Evolutionary conservation across 2,797 vertebrate species (phyloP).

Genomic region (Ceryle rudis): DNA sequence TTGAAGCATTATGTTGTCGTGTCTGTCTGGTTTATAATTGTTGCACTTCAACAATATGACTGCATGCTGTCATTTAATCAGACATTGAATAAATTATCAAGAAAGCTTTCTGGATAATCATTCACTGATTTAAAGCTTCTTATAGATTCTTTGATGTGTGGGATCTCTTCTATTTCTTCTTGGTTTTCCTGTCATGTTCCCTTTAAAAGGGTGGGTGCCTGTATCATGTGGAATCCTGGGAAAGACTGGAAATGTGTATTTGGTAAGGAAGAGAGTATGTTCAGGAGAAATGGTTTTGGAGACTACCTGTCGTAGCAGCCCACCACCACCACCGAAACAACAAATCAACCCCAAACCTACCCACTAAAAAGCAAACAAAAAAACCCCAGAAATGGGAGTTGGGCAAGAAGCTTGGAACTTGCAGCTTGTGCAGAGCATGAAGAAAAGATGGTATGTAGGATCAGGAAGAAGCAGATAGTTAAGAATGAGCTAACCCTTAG

Average conservation of each 20-base stretch:
- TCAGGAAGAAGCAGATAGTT: not conserved
- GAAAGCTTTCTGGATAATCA: conserved; percentile 36
- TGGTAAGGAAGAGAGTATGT: not conserved
- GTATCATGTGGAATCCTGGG: not conserved
- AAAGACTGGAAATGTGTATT: not conserved
- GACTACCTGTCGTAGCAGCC: not conserved
- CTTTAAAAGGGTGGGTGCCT: not conserved
- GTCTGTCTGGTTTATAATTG: conserved; percentile 63
- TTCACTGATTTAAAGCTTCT: conserved; percentile 26
- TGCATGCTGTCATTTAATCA: conserved; percentile 60
- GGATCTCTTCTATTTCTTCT: not conserved
- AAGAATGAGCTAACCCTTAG: not conserved
- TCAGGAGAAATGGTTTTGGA: not conserved
- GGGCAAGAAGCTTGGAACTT: not conserved
- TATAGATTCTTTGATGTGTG: not conserved
- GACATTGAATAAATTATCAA: conserved; percentile 41
- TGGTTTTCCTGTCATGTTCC: not conserved
- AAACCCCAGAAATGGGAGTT: not conserved
- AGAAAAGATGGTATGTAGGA: not conserved
- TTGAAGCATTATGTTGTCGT: conserved; percentile 58
- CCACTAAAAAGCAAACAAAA: not conserved
- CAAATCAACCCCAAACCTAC: not conserved
- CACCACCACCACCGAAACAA: not conserved
- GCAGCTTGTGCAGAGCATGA: not conserved
- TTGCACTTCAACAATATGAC: conserved; percentile 61